Evolutionary conservation across 2,888 invertebrate species (phyloP).

Genomic region (Athripsodes cinereus): DNA sequence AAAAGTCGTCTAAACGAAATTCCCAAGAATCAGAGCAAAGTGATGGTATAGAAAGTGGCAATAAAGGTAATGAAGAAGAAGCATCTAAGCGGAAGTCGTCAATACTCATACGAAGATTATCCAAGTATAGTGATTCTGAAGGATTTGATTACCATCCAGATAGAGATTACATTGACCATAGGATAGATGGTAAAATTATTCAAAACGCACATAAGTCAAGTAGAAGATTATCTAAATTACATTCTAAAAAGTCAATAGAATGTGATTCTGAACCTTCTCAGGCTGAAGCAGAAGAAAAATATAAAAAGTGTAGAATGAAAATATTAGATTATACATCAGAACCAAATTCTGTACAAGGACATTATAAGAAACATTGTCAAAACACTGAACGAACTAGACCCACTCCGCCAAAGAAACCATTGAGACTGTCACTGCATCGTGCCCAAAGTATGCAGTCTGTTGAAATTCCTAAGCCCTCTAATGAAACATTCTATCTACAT

Average conservation of each 20-base stretch:
- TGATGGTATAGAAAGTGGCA: slow-evolving; percentile 10
- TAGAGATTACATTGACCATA: slow-evolving; percentile 41
- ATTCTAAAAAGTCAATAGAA: slow-evolving; percentile 63
- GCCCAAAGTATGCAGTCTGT: slow-evolving; percentile 78
- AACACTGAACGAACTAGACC: slow-evolving; percentile 51
- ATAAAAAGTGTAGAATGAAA: slow-evolving; percentile 36
- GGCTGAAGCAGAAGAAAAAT: slow-evolving; percentile 42
- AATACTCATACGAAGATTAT: slow-evolving; percentile 12
- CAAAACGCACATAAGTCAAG: slow-evolving; percentile 52
- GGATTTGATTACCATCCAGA: slow-evolving; percentile 48
- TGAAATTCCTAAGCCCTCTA: slow-evolving; percentile 16
- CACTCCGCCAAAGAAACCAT: slow-evolving; percentile 79
- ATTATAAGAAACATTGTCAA: slow-evolving; percentile 44
- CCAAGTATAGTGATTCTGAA: slow-evolving; percentile 36
- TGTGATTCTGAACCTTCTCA: slow-evolving; percentile 69
- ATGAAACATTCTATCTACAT: slow-evolving; percentile 25
- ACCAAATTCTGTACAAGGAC: slow-evolving; percentile 43
- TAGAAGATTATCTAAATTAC: slow-evolving; percentile 42
- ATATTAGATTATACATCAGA: slow-evolving; percentile 55
- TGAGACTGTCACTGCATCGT: slow-evolving; percentile 74
- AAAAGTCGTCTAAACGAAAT: slow-evolving; percentile 6
- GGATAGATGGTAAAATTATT: slow-evolving; percentile 49
- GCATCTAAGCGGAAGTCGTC: slow-evolving; percentile 14
- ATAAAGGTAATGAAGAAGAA: slow-evolving; percentile 3
- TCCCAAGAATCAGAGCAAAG: slow-evolving; percentile 8